Evolutionary conservation across 2,113 vertebrate genomes (phyloP), one percentile per base, ranked within the genome.

Genomic region (Atrichornis clamosus): DNA sequence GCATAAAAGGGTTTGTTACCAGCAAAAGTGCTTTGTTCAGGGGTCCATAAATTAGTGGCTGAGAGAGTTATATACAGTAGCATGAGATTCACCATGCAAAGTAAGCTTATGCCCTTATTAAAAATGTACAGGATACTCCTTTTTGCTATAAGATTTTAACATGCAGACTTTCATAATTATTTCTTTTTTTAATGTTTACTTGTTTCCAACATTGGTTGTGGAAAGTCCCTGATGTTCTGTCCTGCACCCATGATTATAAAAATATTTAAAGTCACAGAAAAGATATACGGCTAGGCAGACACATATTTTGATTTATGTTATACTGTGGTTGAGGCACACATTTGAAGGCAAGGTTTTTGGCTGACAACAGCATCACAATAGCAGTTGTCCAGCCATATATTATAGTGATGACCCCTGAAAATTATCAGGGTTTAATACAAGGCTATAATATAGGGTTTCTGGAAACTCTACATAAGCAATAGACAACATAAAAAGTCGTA

Each of bases 251-350:
- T 95, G 93, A 95, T 96, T 98, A 96, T 97, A 97, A 96, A 98
- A 98, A 97, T 97, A 97, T 96, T 97, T 97, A 95, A 98, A 97
- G 90, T 93, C 96, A 97, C 90, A 95, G 91, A 93, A 94, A 93
- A 95, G 95, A 97, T 97, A 97, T 97, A 97, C 30, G 56, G 95
- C 89, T 80, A 75, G 37, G 65, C 84, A 96, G 97, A 93, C 92
- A 84, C 91, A 52, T 63, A 78, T 84, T 91, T 94, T 98, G 97
- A 98, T 98, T 98, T 97, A 97, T 76, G 37, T 78, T 39, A 58
- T 65, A 33, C 68, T 59, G 26, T 79, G 80, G 90, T 96, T 92
- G 97, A 96, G 96, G 95, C 83, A 67, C 95, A 92, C 69, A 93
- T 95, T 96, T 97, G 90, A 96, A 97, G 90, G 91, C 95, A 95